Evolutionary conservation across 92 coral and sea anemone genomes (phyloP).

Genomic region (Siderastrea siderea): DNA sequence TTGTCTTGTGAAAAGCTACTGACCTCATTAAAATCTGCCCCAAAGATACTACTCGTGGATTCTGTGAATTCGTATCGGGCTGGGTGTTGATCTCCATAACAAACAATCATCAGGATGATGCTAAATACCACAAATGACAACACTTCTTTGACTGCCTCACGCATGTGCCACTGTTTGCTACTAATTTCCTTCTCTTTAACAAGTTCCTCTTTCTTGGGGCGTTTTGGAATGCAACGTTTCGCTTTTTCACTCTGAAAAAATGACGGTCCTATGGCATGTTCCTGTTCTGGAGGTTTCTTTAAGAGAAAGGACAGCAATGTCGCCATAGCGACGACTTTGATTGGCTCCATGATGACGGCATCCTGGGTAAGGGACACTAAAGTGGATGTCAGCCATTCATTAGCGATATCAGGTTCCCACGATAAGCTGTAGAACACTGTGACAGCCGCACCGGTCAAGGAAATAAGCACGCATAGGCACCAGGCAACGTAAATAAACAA

Average conservation of each 20-base stretch:
- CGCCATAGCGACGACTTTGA: conserved; percentile 64
- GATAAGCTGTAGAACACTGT: too few relatives aligned
- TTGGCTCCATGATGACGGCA: too few relatives aligned
- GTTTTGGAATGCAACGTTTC: conserved; percentile 20
- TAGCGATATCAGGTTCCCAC: too few relatives aligned
- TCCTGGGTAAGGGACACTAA: too few relatives aligned
- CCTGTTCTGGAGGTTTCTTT: conserved; percentile 81
- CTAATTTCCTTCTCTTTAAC: not conserved
- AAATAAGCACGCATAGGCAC: conserved; percentile 56
- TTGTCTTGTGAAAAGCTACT: too few relatives aligned
- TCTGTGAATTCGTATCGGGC: too few relatives aligned
- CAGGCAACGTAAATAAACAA: too few relatives aligned
- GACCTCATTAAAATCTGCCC: not conserved
- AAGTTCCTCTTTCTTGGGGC: conserved; percentile 7
- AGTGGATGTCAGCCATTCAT: too few relatives aligned
- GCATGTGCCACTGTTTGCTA: not conserved
- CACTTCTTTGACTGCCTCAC: not conserved
- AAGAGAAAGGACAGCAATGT: conserved; percentile 60
- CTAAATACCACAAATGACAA: conserved; percentile 7
- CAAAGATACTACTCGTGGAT: not conserved
- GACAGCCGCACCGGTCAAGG: conserved; percentile 66
- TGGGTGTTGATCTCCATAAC: too few relatives aligned
- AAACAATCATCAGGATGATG: not conserved
- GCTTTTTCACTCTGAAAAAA: not conserved
- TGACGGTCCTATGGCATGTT: conserved; percentile 44